Evolutionary conservation across 2,113 vertebrate species (phyloP), one percentile per base, ranked within the genome.

Genomic region (Anguilla japonica): DNA sequence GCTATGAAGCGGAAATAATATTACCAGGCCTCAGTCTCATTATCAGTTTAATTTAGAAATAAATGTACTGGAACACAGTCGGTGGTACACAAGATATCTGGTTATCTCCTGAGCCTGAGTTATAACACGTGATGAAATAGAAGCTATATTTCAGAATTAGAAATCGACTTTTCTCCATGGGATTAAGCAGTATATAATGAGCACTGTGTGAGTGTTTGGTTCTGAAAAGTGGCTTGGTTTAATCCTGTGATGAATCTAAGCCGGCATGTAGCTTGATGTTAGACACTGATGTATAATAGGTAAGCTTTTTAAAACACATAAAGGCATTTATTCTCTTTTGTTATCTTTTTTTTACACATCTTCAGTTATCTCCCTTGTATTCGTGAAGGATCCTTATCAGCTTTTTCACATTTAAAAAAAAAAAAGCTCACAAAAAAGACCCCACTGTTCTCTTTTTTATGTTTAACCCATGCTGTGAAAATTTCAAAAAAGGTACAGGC

Each of bases 31-130:
- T 86, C 71, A 85, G 84, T 80, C 83, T 86, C 81, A 89, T 87
- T 89, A 87, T 84, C 75, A 83, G 81, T 89, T 91, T 85, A 87
- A 92, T 88, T 84, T 88, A 86, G 40, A 87, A 91, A 87, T 83
- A 89, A 90, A 89, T 88, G 85, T 90, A 85, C 84, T 88, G 90
- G 57, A 91, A 89, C 85, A 81, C 84, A 86, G 79, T 79, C 80
- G 82, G 79, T 86, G 56, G 60, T 84, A 60, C 63, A 80, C 63
- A 34, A 83, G 50, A 89, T 56, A 85, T 89, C 87, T 88, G 56
- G 83, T 85, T 84, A 89, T 63, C 41, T 82, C 41, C 83, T 82
- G 71, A 71, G 79, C n/a, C 83, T 84, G 71, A 71, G 79, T 89
- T 81, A 84, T 80, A 87, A 79, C 78, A 56, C 53, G 39, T 78